Evolutionary conservation across 2,888 invertebrate species (phyloP).

Genomic region (Andrena marginata): DNA sequence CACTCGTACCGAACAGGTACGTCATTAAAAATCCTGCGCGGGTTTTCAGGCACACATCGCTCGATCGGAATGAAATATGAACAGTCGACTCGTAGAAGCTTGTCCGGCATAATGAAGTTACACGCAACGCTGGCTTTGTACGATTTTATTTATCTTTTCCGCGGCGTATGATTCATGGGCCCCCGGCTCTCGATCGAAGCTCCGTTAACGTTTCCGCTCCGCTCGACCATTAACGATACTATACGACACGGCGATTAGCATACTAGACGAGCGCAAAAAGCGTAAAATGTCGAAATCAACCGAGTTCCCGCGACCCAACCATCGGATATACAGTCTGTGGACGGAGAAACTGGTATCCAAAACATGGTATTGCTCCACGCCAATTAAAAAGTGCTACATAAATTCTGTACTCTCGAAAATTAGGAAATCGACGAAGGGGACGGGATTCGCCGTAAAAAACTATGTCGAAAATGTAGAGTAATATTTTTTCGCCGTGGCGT

Average conservation of each 20-base stretch:
- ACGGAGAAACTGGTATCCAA: slow-evolving; percentile 5
- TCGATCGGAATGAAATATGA: slow-evolving; percentile 53
- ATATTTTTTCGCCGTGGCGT: not conserved
- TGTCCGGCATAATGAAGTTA: slow-evolving; percentile 59
- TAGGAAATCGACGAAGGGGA: not conserved
- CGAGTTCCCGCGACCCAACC: not conserved
- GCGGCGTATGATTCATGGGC: slow-evolving; percentile 53
- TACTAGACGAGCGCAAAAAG: slow-evolving; percentile 46
- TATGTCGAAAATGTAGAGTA: not conserved
- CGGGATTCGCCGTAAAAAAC: not conserved
- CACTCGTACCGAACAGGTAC: slow-evolving; percentile 36
- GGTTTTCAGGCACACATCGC: slow-evolving; percentile 48
- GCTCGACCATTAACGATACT: slow-evolving; percentile 57
- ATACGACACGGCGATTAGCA: slow-evolving; percentile 54
- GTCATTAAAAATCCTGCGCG: slow-evolving; percentile 41
- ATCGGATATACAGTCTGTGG: not conserved
- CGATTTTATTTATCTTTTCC: slow-evolving; percentile 57
- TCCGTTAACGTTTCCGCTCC: slow-evolving; percentile 51
- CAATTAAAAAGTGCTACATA: not conserved
- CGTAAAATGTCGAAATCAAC: slow-evolving; percentile 33
- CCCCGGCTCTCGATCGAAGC: slow-evolving; percentile 34
- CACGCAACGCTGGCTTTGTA: slow-evolving; percentile 53
- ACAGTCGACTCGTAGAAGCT: slow-evolving; percentile 52
- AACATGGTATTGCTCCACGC: not conserved
- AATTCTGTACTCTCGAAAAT: slow-evolving; percentile 25